Percentiles rank a stretch among this genome's conserved stretches.
Evolutionary conservation across 2,113 vertebrate genomes (phyloP).

Genomic region (Pycnonotus jocosus): DNA sequence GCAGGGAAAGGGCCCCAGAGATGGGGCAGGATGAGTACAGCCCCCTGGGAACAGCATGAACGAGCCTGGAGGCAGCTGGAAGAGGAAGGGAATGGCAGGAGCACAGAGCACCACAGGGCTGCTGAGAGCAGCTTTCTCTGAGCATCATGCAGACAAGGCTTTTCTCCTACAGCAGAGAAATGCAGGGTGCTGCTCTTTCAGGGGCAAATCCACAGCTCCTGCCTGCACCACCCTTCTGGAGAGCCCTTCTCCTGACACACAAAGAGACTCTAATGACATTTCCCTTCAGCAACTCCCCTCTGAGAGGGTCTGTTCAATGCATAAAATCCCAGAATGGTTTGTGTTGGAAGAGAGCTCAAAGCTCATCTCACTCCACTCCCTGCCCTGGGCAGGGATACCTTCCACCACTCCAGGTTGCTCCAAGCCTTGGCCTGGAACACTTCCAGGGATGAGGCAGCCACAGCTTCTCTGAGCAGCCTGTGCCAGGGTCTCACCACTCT

Average conservation of each 20-base stretch:
- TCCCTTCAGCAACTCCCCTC: neutral
- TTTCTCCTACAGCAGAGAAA: neutral
- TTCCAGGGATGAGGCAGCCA: neutral
- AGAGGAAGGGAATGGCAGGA: neutral
- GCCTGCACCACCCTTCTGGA: neutral
- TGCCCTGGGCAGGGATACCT: neutral
- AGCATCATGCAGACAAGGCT: neutral
- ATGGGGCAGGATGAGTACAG: neutral
- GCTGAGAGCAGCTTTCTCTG: accelerated
- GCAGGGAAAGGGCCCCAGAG: neutral
- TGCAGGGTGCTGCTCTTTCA: neutral
- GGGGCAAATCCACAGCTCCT: neutral
- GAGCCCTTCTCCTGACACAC: neutral
- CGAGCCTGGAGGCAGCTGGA: neutral
- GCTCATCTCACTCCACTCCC: accelerated
- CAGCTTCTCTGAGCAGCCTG: neutral
- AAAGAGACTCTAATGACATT: neutral
- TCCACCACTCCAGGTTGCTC: neutral
- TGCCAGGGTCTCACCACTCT: neutral
- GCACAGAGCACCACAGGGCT: neutral
- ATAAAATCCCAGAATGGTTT: neutral
- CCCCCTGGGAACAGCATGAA: neutral
- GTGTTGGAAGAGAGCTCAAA: neutral
- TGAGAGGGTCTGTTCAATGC: neutral
- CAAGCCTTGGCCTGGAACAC: neutral